phyloP scores from a whole-genome alignment of 2,888 invertebrate species.

The Adelognathus sp. region DNA sequence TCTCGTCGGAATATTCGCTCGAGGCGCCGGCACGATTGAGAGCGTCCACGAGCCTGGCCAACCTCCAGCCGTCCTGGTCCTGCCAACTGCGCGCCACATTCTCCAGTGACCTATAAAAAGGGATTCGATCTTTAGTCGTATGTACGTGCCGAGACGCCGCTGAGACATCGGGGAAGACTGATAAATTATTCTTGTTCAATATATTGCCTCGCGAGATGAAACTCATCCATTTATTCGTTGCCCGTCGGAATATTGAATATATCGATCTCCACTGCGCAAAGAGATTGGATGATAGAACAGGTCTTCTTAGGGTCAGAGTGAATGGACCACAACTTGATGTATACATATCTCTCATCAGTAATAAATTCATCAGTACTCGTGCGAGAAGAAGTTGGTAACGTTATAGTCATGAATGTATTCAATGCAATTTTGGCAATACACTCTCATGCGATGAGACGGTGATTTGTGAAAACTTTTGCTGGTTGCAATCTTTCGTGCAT shows the following conservation, averaged over 20 bases:
- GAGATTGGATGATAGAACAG: too few species aligned
- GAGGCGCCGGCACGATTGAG: constrained; percentile 72
- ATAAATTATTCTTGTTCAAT: constrained; percentile 16
- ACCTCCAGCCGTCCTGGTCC: constrained; percentile 77
- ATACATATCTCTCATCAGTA: too few species aligned
- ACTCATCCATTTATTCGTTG: not conserved
- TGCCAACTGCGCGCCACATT: constrained; percentile 78
- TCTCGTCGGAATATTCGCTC: constrained; percentile 77
- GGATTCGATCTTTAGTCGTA: not conserved
- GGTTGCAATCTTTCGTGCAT: too few species aligned
- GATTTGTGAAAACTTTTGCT: too few species aligned
- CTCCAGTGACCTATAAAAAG: constrained; percentile 69
- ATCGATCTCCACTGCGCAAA: too few species aligned
- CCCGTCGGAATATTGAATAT: not conserved
- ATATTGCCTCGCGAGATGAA: not conserved
- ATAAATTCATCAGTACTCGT: too few species aligned
- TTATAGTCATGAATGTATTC: too few species aligned
- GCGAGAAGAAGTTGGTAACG: too few species aligned
- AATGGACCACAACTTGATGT: too few species aligned
- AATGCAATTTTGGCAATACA: too few species aligned
- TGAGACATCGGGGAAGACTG: not conserved
- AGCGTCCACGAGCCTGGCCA: constrained; percentile 75
- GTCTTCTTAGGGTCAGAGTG: too few species aligned
- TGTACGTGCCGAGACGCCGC: not conserved
- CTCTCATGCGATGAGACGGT: too few species aligned